Base-by-base conservation (phyloP, 1,140 invertebrate genomes). In the Trissolcus basalis region DNA sequence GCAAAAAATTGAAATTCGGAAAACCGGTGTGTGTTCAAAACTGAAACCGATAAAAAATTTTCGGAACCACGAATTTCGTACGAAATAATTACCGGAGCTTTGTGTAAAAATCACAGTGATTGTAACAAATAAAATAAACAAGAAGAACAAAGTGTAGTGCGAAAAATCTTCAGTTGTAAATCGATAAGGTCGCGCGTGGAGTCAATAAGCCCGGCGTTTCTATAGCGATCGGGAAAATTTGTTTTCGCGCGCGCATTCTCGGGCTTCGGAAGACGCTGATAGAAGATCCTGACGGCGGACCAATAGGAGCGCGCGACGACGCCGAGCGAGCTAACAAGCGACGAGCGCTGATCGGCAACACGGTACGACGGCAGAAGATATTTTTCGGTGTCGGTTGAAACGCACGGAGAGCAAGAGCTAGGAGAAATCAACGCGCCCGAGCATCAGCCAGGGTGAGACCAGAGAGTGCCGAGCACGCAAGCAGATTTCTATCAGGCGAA, bases 241-340 rank as follows among this genome's bases (percentile, higher is more conserved):
- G 67, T 71, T 71, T 77, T 77, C 63, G 72, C 58, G 74, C 83
- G 82, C 82, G 83, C 81, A 88, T 80, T 78, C 32, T 63, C 81
- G 83, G 70, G 19, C 68, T 85, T 86, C 86, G 88, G 87, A 89
- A 86, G 86, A 83, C 83, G 73, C 84, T 89, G 88, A 82, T 87
- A 88, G 88, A 89, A 88, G 88, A 88, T 85, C 85, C 85, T 88
- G 78, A 76, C 54, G 56, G 32, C 15, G 48, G 27, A 60, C 88
- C 88, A 89, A 89, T 89, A 77, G 61, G 68, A 45, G 44, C 36
- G 33, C 65, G 55, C 65, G 55, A 4, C 43, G 48, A 32, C 41
- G 55, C 49, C 32, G 48, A 55, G 45, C 12, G 16, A 72, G 79
- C 44, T 79, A 75, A 49, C 32, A 56, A 36, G 43, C 71, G 54